Evolutionary conservation across 2,888 invertebrate species (phyloP), one percentile per base, ranked within the genome.

Genomic region (Phymatocera aterrima): DNA sequence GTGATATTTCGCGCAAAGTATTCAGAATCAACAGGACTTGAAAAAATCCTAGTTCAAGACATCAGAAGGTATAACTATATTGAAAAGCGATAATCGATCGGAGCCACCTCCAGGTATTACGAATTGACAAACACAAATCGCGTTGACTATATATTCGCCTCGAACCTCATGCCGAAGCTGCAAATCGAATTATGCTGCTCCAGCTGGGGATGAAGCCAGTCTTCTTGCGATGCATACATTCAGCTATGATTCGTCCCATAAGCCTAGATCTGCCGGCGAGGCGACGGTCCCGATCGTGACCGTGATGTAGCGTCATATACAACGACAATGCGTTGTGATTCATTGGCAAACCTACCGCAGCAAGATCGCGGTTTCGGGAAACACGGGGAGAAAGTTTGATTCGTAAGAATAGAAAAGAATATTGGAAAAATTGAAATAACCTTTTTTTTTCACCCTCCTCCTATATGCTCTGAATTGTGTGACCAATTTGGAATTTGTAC

Each of bases 401-500:
- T 21, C 21, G 8, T 18, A 18, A 18, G 48, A 48, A 54, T 54
- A 54, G 18, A 54, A 2, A 54, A 21, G 24, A 18, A 54, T 54
- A 0, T 48, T 48, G 18, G 18, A 21, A 24, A 68, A 68, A 43
- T 46, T 34, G 46, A 46, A 43, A 46, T 43, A 68, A 46, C 8
- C 3, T n/a, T 15, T 54, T 43, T 43, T 28, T 40, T 68, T 3
- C 43, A 21, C 54, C 24, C 24, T 43, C 46, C 43, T 15, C 8
- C 43, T 68, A 15, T 28, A 15, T 18, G 51, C 24, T 2, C 24
- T 12, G 65, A 72, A 72, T 15, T 34, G 48, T 34, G 12, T 72
- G 72, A 48, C 72, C 48, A 51, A 51, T 40, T 21, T 54, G 31
- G 48, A 78, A 51, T 78, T 78, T 78, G 18, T 48, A 70, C 51